Base-by-base conservation (phyloP, 1,140 invertebrate species). In the Agrilus planipennis region DNA sequence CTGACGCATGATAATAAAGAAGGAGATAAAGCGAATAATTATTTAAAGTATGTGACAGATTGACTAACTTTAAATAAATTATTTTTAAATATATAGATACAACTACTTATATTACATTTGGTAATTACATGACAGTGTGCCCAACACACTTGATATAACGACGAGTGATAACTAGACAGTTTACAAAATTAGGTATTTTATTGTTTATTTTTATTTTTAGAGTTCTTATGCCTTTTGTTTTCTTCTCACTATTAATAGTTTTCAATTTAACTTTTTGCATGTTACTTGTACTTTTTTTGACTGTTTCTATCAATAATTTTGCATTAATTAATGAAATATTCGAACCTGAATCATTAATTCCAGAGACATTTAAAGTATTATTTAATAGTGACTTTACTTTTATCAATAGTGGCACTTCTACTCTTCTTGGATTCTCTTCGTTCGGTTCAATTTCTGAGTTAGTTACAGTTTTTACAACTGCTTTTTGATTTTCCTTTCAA, bases 291-390 rank as follows among this genome's bases (percentile, higher is more conserved):
- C 16, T 47, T 48, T 15, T 39, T 19, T 35, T 5, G 16, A 6
- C 20, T n/a, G n/a, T n/a, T 35, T 6, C 5, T 19, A 18, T 35
- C 9, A 20, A 7, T 35, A 16, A 7, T 35, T 47, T 55, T 39
- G 52, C 43, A 47, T 57, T 55, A 18, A 55, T 57, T 15, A 55
- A 30, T 17, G 48, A 53, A 19, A 51, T 46, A 42, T 57, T 49
- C 31, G 49, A 51, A 9, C 51, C 53, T 20, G 54, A 37, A 38
- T 55, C 49, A 45, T 55, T 48, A 25, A 50, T 31, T 27, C 45
- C 53, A 6, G 18, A 34, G 19, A 49, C 16, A 41, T 46, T 29
- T 37, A 53, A 30, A 12, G 31, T 44, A 21, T 49, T 31, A 42
- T 55, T 46, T 38, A 51, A 30, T 42, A 39, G n/a, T 37, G 53